Evolutionary conservation across 2,888 invertebrate species (phyloP), one percentile per base, ranked within the genome.

Genomic region (Notodonta dromedarius): DNA sequence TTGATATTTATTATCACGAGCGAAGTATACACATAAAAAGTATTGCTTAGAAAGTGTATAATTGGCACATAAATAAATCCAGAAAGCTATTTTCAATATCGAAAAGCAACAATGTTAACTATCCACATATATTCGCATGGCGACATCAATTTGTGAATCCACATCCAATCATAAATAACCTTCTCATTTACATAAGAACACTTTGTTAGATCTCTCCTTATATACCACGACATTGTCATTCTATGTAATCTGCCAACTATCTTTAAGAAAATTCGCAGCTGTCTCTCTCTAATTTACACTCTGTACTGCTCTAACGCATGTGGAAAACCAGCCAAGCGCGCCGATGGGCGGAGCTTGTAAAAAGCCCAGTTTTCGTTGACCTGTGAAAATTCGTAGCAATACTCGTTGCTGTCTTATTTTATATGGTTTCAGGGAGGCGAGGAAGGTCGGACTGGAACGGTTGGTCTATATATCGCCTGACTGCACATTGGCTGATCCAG

Each of bases 401-500:
- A 69, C 83, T 80, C 83, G 82, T 74, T 63, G 58, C 65, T 62
- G 71, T 69, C 74, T 79, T 62, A 66, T 75, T 83, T 80, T 73
- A 64, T 62, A 72, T 78, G 63, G 69, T 64, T 57, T 66, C 65
- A 66, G 80, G 78, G 83, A 72, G 73, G 73, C 63, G 74, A 65
- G 80, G 86, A 2, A 76, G 86, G 59, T 79, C 86, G 65, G 9
- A 39, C 24, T 13, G 52, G 2, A 58, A 24, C 89, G 89, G 91
- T 71, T 84, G 88, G 81, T 82, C 89, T 91, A 93, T 85, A 91
- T 89, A 91, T 89, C 93, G 94, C 92, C 89, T 93, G 91, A 92
- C 62, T 94, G 92, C 90, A 93, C 94, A 94, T 94, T 94, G 94
- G 93, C 87, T 89, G 92, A 87, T 87, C 85, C 81, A 85, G 80